Percentiles rank a stretch among this genome's conserved stretches.
Conservation (phyloP, 2,113 vertebrate genomes). For the Gallinago undulata region DNA sequence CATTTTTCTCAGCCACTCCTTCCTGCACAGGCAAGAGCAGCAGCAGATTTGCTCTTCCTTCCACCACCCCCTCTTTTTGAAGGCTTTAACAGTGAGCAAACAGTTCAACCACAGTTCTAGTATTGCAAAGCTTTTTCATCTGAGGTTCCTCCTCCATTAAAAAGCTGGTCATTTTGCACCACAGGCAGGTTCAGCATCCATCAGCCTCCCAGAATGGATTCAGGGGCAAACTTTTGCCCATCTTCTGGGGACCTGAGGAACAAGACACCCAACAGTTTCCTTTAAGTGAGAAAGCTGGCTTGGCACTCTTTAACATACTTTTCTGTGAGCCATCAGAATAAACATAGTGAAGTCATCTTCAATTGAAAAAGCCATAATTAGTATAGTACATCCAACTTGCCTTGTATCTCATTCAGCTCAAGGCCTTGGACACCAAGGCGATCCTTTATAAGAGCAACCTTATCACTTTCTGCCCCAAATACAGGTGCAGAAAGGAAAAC, state of each 20-base stretch:
- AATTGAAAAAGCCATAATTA: not conserved
- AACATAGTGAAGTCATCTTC: not conserved
- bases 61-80: not conserved
- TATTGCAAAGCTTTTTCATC: not conserved
- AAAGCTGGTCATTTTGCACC: not conserved
- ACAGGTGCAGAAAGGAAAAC: conserved; percentile 38
- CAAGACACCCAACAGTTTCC: not conserved
- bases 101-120: not conserved
- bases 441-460: not conserved
- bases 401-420: not conserved
- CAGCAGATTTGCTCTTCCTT: not conserved
- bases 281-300: not conserved
- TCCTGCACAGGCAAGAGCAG: not conserved
- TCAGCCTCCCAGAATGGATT: not conserved
- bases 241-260: not conserved
- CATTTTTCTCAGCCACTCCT: not conserved
- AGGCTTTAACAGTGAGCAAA: not conserved
- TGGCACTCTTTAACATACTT: not conserved
- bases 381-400: not conserved
- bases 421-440: not conserved
- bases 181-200: not conserved
- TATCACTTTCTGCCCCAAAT: not conserved
- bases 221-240: not conserved
- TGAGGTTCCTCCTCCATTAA: not conserved
- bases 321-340: not conserved